Evolutionary conservation across 2,797 vertebrate species (phyloP).

Genomic region (Anas acuta): DNA sequence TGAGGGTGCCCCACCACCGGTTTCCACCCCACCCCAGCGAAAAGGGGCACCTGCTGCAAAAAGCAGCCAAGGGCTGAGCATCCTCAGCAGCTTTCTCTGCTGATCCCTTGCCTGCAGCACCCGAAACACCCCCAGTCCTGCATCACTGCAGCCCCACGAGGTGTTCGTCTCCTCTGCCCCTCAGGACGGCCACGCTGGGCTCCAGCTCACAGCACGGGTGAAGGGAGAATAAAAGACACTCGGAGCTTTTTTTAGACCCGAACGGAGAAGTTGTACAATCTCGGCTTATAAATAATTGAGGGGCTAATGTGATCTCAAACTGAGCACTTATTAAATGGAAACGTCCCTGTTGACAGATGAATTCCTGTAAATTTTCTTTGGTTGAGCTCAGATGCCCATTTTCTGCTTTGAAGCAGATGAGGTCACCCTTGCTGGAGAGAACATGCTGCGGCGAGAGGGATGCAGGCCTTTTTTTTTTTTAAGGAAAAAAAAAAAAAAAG

Average conservation of each 20-base stretch:
- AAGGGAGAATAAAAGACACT: slow-evolving; percentile 1
- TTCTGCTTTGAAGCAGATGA: slow-evolving; percentile 62
- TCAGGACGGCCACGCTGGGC: rapidly evolving
- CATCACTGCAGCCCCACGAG: rapidly evolving
- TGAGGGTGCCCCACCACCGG: not conserved
- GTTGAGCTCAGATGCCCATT: slow-evolving; percentile 58
- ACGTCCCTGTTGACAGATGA: slow-evolving; percentile 63
- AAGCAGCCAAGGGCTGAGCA: not conserved
- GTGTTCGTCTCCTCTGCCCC: not conserved
- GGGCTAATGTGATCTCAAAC: slow-evolving; percentile 64
- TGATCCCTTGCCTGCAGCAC: not conserved
- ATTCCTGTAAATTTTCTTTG: slow-evolving; percentile 71
- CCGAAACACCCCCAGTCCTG: not conserved
- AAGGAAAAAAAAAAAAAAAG: not conserved
- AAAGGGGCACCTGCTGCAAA: rapidly evolving
- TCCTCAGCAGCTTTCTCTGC: not conserved
- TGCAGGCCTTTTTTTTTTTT: not conserved
- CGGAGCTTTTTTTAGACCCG: slow-evolving; percentile 22
- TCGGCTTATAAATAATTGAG: slow-evolving; percentile 66
- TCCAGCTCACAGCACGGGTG: not conserved
- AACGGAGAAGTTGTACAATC: slow-evolving; percentile 43
- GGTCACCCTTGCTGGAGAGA: slow-evolving; percentile 63
- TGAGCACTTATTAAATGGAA: slow-evolving; percentile 68
- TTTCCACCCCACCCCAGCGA: not conserved
- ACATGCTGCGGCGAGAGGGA: slow-evolving; percentile 44